Percentiles rank a stretch among this genome's conserved stretches.
Conservation (phyloP, 2,888 invertebrate species). For the Ophion costatus region DNA sequence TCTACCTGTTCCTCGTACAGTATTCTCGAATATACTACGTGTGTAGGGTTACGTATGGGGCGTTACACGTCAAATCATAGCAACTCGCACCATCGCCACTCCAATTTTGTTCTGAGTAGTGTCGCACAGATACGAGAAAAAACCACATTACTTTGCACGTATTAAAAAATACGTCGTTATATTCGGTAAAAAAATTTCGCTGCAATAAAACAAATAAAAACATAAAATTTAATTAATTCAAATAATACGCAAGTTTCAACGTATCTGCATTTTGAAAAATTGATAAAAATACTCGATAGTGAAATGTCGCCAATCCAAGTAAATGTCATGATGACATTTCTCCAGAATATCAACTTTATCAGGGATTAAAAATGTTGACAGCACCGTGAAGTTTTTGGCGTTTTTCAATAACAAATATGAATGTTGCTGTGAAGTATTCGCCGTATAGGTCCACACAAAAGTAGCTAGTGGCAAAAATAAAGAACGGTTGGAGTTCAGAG, state of each 20-base stretch:
- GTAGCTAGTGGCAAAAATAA: neutral
- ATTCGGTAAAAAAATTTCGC: neutral
- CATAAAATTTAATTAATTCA: neutral
- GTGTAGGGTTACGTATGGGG: slow-evolving; percentile 20
- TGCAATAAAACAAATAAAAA: neutral
- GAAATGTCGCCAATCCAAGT: too few relatives aligned
- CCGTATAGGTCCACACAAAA: neutral
- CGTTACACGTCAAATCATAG: slow-evolving; percentile 3
- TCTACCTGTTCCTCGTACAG: slow-evolving; percentile 47
- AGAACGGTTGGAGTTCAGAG: neutral
- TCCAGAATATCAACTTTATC: too few relatives aligned
- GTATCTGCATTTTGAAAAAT: neutral
- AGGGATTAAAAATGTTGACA: too few relatives aligned
- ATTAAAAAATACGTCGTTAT: neutral
- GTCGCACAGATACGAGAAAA: neutral
- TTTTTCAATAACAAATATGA: neutral
- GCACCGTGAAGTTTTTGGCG: too few relatives aligned
- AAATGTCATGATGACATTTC: too few relatives aligned
- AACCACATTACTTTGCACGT: neutral
- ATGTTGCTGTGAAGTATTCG: neutral
- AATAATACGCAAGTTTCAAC: neutral
- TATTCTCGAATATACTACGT: slow-evolving; percentile 20
- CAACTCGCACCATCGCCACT: neutral
- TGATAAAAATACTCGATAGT: neutral
- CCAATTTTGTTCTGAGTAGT: neutral